Conservation (phyloP, 2,113 vertebrate species). For the Perccottus glenii region DNA sequence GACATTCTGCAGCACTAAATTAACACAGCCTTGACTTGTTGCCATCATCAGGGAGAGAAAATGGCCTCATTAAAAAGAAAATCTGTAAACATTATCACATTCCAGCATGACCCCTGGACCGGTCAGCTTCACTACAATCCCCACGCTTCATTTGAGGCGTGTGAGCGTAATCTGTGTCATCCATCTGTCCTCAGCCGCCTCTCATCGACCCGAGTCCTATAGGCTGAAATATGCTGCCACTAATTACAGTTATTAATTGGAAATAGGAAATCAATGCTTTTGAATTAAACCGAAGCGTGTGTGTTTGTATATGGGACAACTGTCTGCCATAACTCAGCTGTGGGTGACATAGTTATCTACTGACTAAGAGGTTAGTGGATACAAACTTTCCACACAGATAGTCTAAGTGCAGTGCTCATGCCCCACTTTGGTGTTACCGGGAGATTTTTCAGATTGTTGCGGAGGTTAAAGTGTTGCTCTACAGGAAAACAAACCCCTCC, state of each 20-base stretch:
- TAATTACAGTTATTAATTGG: conserved; percentile 99
- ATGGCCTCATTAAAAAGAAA: conserved; percentile 25
- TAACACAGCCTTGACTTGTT: background rate
- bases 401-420: background rate
- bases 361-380: background rate
- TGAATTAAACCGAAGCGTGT: conserved; percentile 83
- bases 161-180: conserved; percentile 77
- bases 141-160: conserved; percentile 27
- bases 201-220: conserved; percentile 84
- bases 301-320: conserved; percentile 79
- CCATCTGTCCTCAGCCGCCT: conserved; percentile 62
- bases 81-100: background rate
- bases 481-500: background rate
- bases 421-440: background rate
- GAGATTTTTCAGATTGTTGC: conserved; percentile 12
- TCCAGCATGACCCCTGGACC: background rate
- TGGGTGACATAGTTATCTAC: conserved; percentile 23
- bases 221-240: conserved; percentile 87
- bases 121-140: conserved; percentile 10
- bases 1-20: conserved; percentile 22
- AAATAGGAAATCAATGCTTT: conserved; percentile 94
- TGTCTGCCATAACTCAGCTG: conserved; percentile 43
- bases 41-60: conserved; percentile 43
- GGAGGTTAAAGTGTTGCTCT: conserved; percentile 11
- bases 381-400: no score